Percentiles rank a stretch among this genome's conserved stretches.
phyloP scores from a whole-genome alignment of 2,797 vertebrate species.

The Mormyrops boulengeri region DNA sequence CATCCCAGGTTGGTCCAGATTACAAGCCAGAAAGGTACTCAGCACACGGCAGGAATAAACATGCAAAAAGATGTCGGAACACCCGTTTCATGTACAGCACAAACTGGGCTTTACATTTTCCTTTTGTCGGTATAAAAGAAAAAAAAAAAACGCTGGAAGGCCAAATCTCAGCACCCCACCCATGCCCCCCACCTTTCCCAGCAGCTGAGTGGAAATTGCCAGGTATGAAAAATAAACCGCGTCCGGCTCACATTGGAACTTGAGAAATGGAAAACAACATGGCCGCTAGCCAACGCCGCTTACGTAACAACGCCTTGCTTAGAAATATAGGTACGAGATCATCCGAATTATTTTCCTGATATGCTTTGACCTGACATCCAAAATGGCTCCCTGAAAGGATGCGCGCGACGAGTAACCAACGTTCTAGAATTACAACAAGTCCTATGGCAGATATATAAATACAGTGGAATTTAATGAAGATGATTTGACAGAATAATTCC shows the following conservation, averaged over 20 bases:
- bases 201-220: background rate
- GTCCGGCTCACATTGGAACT: constrained; percentile 35
- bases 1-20: background rate
- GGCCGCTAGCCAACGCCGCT: background rate
- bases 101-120: background rate
- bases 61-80: background rate
- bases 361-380: constrained; percentile 45
- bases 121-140: background rate
- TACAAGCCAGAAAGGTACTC: background rate
- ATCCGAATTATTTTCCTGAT: constrained; percentile 31
- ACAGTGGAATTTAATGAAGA: constrained; percentile 52
- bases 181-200: background rate
- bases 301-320: constrained; percentile 13
- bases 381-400: constrained; percentile 45
- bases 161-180: background rate
- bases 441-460: constrained; percentile 39
- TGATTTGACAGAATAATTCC: constrained; percentile 46
- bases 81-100: background rate
- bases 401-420: constrained; percentile 44
- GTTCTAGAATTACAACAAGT: constrained; percentile 47
- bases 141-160: background rate
- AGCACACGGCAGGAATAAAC: background rate
- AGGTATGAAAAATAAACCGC: constrained; percentile 35
- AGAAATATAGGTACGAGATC: constrained; percentile 35
- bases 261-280: constrained; percentile 13